Conservation (phyloP, 2,113 vertebrate species). For the Henicopernis longicauda region DNA sequence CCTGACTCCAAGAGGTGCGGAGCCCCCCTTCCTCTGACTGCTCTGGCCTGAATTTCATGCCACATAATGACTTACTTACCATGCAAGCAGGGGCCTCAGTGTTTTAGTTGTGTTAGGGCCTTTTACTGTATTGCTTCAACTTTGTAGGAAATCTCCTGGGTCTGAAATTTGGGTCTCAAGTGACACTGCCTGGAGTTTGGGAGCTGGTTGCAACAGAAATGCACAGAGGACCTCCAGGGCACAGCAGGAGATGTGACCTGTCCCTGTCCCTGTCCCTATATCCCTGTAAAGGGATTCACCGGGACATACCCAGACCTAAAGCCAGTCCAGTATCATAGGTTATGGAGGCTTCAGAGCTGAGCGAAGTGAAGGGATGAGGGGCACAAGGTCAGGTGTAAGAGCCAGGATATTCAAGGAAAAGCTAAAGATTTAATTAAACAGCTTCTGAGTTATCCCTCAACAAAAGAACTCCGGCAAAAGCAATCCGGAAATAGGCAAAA, state of each 20-base stretch:
- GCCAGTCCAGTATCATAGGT: not conserved
- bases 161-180: not conserved
- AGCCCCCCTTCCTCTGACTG: not conserved
- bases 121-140: not conserved
- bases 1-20: not conserved
- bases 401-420: not conserved
- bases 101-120: not conserved
- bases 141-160: not conserved
- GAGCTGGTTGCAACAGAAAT: not conserved
- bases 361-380: fast-evolving
- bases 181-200: not conserved
- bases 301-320: not conserved
- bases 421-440: not conserved
- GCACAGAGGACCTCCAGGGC: not conserved
- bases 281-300: not conserved
- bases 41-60: not conserved
- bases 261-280: not conserved
- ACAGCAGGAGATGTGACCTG: not conserved
- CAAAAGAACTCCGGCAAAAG: fast-evolving
- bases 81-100: fast-evolving
- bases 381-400: fast-evolving
- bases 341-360: not conserved
- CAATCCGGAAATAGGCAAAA: not conserved
- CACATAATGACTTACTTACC: too few relatives aligned
- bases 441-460: not conserved